Base-by-base conservation (phyloP, 1,140 invertebrate genomes). In the Ridgeia piscesae region DNA sequence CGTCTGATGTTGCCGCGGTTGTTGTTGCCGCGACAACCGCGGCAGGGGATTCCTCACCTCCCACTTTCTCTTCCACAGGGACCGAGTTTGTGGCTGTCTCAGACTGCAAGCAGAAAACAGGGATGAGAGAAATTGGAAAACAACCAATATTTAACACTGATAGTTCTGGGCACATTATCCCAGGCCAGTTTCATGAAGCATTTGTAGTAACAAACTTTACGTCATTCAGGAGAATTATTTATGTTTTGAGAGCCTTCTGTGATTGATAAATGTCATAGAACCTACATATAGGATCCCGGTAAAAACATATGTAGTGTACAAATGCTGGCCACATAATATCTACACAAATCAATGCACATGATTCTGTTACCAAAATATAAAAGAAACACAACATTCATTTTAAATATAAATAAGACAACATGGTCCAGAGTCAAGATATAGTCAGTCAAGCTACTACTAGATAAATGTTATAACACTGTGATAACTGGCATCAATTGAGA, bases 61-160 rank as follows among this genome's bases (percentile, higher is more conserved):
- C 89, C 89, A 42, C 89, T 90, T 42, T 90, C 34, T 90, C 34
- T 42, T 90, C 34, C 34, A n/a, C 34, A 90, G 34, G 33, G 35
- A 14, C 89, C 11, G 34, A 4, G n/a, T 34, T 34, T 17, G 89
- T 14, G 4, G 89, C 14, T 4, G 35, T 90, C 89, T 90, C 89
- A 90, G 33, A 34, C 89, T 34, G 89, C 14, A 42, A 34, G 34
- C 89, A 34, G 2, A 21, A 34, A 42, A 4, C 89, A 90, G 89
- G 58, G 58, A 21, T 77, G 58, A 77, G 58, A 77, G n/a, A 77
- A 9, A 77, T 77, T 9, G 2, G 11, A 77, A 77, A 77, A 77
- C 0, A 31, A 14, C 2, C 11, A 77, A 77, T 21, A 77, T 77
- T 77, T 77, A 77, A 77, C 11, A 21, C 58, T 77, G 58, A 77